Conservation (phyloP, 1,140 invertebrate species). For the Colletes latitarsis region DNA sequence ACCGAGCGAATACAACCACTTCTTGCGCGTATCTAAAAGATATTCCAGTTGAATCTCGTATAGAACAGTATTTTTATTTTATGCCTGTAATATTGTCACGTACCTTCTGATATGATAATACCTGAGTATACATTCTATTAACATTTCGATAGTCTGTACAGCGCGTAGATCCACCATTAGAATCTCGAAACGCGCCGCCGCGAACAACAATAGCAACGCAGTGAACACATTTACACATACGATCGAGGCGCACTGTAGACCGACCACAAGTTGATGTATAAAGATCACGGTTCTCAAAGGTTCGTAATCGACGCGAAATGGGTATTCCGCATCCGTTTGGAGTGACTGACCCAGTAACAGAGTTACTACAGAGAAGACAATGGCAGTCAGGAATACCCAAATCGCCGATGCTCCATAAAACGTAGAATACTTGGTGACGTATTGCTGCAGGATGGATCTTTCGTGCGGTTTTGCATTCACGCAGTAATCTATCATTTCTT, state of each 20-base stretch:
- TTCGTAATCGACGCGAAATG: conserved; percentile 52
- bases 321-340: conserved; percentile 63
- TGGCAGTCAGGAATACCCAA: conserved; percentile 48
- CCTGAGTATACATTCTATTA: conserved; percentile 41
- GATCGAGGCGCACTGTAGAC: conserved; percentile 47
- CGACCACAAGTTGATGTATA: conserved; percentile 49
- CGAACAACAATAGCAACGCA: conserved; percentile 53
- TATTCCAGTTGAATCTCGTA: too few species aligned
- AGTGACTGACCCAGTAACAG: conserved; percentile 30
- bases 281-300: conserved; percentile 50
- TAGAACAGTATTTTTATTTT: too few species aligned
- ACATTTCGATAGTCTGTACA: not conserved
- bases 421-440: conserved; percentile 37
- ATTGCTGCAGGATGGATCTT: conserved; percentile 43
- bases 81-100: not conserved
- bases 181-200: conserved; percentile 54
- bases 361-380: conserved; percentile 30
- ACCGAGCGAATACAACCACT: not conserved
- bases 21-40: conserved; percentile 15
- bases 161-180: conserved; percentile 22
- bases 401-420: conserved; percentile 42
- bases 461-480: conserved; percentile 20
- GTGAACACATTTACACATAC: conserved; percentile 56
- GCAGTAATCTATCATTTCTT: conserved; percentile 55
- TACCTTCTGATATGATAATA: conserved; percentile 55